Percentiles rank a stretch among this genome's conserved stretches.
phyloP scores from a whole-genome alignment of 64 coral and sea anemone species.

The Montipora sp. region DNA sequence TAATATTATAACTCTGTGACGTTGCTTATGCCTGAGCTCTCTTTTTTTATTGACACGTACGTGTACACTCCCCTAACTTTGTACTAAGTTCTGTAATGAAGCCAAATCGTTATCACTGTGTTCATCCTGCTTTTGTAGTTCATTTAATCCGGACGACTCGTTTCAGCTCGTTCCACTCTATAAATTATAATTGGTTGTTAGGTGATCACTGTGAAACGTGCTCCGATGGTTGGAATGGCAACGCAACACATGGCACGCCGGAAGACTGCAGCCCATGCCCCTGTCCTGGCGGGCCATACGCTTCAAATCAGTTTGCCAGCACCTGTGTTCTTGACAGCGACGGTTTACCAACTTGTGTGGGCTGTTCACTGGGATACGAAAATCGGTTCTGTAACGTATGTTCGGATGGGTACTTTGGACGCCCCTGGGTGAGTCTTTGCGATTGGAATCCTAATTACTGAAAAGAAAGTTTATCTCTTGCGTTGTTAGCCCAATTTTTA shows the following conservation, averaged over 20 bases:
- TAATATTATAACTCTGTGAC: too few relatives aligned
- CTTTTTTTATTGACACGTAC: too few relatives aligned
- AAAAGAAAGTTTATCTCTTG: too few relatives aligned
- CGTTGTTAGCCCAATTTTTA: too few relatives aligned
- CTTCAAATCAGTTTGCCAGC: conserved; percentile 72
- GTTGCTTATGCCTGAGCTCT: too few relatives aligned
- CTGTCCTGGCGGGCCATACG: conserved; percentile 65
- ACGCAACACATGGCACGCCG: conserved; percentile 68
- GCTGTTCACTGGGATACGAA: conserved; percentile 70
- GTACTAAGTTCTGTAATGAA: too few relatives aligned
- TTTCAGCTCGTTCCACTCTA: too few relatives aligned
- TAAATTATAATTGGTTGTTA: conserved; percentile 9
- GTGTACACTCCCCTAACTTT: too few relatives aligned
- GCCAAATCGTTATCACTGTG: too few relatives aligned
- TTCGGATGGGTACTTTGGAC: conserved; percentile 79
- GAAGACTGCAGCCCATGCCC: conserved; percentile 77
- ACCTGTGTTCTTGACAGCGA: conserved; percentile 69
- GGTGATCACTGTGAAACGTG: conserved; percentile 93
- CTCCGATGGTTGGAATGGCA: conserved; percentile 89
- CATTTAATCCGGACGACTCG: too few relatives aligned
- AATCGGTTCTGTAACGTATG: conserved; percentile 75
- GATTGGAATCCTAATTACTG: too few relatives aligned
- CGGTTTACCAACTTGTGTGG: conserved; percentile 71
- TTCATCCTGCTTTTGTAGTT: too few relatives aligned
- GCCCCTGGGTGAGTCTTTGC: conserved; percentile 63